A percentile compares a stretch with the other conserved stretches of the same genome.
Conservation (phyloP, 2,888 invertebrate species). For the Troglohyphantes excavatus region DNA sequence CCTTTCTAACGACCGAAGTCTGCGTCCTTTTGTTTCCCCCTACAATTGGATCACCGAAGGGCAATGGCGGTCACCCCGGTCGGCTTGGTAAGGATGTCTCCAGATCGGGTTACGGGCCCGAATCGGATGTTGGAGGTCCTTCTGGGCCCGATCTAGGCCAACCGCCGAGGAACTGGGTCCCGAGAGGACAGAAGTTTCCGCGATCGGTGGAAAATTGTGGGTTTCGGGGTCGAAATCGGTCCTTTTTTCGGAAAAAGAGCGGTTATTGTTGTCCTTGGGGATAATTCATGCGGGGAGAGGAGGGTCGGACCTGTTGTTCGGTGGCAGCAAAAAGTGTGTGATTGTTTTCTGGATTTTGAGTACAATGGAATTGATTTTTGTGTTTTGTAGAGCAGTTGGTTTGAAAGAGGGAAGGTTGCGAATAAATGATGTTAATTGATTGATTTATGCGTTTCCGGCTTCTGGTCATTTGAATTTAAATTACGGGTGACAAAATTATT, state of each 20-base stretch:
- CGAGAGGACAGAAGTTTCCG: constrained; percentile 41
- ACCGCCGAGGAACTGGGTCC: constrained; percentile 15
- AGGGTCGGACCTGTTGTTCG: neutral
- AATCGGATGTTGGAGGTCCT: constrained; percentile 49
- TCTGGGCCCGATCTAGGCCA: constrained; percentile 33
- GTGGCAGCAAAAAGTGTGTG: neutral
- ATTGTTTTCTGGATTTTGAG: neutral
- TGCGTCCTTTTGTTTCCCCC: neutral
- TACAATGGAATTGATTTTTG: neutral
- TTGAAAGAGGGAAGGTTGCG: too few relatives aligned
- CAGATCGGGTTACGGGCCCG: constrained; percentile 1
- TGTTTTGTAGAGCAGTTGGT: neutral
- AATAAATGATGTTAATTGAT: too few relatives aligned
- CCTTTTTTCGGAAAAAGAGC: neutral
- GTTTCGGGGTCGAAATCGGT: constrained; percentile 31
- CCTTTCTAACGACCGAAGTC: too few relatives aligned
- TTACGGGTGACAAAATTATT: too few relatives aligned
- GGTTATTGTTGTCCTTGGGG: constrained; percentile 22
- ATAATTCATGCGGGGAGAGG: constrained; percentile 1
- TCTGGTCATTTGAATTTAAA: too few relatives aligned
- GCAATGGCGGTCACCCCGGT: constrained; percentile 31
- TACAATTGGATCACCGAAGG: constrained; percentile 21
- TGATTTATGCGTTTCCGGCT: too few relatives aligned
- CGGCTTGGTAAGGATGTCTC: constrained; percentile 40
- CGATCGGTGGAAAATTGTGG: constrained; percentile 17